phyloP scores from a whole-genome alignment of 2,797 vertebrate genomes.

The Arnoldichthys spilopterus region DNA sequence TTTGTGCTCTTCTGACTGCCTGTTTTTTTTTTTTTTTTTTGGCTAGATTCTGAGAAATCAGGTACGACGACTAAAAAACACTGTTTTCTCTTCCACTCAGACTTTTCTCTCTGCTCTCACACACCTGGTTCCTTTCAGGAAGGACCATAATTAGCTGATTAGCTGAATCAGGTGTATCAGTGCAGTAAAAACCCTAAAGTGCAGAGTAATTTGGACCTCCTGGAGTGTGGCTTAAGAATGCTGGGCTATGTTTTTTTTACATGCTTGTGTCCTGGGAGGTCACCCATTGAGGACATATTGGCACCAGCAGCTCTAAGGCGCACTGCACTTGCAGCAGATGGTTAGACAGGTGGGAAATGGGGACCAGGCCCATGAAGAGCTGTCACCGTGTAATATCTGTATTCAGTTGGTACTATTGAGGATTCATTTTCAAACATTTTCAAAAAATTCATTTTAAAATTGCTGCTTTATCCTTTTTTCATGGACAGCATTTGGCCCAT shows the following conservation, averaged over 20 bases:
- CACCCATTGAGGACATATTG: slow-evolving; percentile 49
- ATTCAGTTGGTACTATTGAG: background rate
- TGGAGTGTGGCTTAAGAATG: slow-evolving; percentile 8
- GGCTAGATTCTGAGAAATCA: background rate
- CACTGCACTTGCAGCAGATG: slow-evolving; percentile 67
- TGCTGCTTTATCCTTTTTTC: no score
- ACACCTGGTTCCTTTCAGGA: background rate
- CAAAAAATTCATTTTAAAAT: background rate
- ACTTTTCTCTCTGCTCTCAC: background rate
- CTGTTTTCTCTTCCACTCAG: no score
- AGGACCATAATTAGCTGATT: slow-evolving; percentile 1
- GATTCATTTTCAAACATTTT: background rate
- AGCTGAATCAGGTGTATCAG: background rate
- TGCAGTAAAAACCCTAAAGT: background rate
- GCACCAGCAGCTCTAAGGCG: slow-evolving; percentile 56
- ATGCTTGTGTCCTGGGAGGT: slow-evolving; percentile 55
- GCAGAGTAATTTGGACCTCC: background rate
- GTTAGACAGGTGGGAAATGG: slow-evolving; percentile 68
- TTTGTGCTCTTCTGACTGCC: no score
- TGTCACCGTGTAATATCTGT: background rate
- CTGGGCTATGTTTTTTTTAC: slow-evolving; percentile 48
- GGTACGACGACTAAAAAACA: background rate
- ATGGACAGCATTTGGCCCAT: no score
- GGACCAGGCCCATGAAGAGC: background rate
- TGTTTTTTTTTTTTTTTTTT: no score